phyloP scores from a whole-genome alignment of 1,140 invertebrate species.

The Dryas iulia region DNA sequence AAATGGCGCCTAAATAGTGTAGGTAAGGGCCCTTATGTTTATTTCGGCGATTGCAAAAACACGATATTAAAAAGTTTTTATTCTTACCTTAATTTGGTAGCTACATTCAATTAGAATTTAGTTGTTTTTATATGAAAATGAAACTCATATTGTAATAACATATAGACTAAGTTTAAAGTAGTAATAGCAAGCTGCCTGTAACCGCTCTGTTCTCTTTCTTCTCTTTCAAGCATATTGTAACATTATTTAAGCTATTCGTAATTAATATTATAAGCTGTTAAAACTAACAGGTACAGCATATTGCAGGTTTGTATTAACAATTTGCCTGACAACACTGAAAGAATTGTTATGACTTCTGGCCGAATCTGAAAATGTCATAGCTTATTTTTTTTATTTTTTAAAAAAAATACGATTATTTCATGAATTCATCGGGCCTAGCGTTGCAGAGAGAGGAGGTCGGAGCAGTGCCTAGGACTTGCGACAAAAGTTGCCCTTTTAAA shows the following conservation, averaged over 20 bases:
- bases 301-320: neutral
- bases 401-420: no score
- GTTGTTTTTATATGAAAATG: neutral
- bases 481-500: no score
- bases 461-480: no score
- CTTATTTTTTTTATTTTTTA: no score
- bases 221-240: neutral
- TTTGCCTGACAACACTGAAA: no score
- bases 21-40: constrained; percentile 34
- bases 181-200: neutral
- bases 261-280: neutral
- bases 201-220: neutral
- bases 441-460: no score
- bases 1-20: constrained; percentile 23
- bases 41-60: neutral
- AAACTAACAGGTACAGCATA: neutral
- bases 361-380: no score
- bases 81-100: neutral
- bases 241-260: neutral
- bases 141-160: neutral
- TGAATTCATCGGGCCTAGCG: no score
- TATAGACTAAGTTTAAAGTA: neutral
- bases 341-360: neutral
- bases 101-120: neutral
- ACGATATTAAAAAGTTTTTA: neutral